phyloP scores from a whole-genome alignment of 2,888 invertebrate genomes.

The Augochlorella aurata region DNA sequence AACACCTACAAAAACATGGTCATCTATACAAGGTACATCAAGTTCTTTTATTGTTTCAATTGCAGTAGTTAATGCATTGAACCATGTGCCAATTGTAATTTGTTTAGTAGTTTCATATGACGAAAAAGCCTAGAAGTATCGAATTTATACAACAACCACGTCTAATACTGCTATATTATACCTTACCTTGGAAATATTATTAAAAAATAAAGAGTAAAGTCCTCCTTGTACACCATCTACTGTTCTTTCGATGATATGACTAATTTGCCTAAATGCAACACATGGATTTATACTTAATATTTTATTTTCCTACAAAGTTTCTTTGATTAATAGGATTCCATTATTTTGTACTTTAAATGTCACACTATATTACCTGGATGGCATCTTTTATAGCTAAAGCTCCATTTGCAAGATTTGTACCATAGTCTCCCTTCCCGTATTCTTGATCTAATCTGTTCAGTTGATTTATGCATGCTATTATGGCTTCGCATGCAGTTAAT shows the following conservation, averaged over 20 bases:
- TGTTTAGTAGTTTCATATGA: conserved; percentile 32
- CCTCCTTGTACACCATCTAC: conserved; percentile 90
- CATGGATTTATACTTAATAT: conserved; percentile 57
- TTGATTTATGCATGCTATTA: conserved; percentile 85
- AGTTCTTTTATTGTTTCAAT: conserved; percentile 85
- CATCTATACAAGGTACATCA: conserved; percentile 86
- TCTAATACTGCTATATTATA: background rate
- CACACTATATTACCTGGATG: conserved; percentile 60
- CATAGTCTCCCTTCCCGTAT: conserved; percentile 90
- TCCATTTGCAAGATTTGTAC: conserved; percentile 85
- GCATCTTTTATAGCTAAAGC: conserved; percentile 67
- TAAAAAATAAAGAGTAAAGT: conserved; percentile 88
- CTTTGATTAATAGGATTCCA: background rate
- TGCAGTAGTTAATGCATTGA: conserved; percentile 83
- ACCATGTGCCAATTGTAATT: conserved; percentile 81
- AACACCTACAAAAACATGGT: conserved; percentile 87
- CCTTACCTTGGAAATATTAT: conserved; percentile 84
- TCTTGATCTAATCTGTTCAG: conserved; percentile 88
- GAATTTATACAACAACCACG: conserved; percentile 5
- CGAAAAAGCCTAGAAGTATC: conserved; percentile 60
- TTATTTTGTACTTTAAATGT: background rate
- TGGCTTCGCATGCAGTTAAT: conserved; percentile 82
- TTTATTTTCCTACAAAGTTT: conserved; percentile 41
- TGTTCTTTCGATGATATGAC: conserved; percentile 85
- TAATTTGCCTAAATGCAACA: conserved; percentile 75